Conservation (phyloP, 2,888 invertebrate species). For the Drosophila rubida region DNA sequence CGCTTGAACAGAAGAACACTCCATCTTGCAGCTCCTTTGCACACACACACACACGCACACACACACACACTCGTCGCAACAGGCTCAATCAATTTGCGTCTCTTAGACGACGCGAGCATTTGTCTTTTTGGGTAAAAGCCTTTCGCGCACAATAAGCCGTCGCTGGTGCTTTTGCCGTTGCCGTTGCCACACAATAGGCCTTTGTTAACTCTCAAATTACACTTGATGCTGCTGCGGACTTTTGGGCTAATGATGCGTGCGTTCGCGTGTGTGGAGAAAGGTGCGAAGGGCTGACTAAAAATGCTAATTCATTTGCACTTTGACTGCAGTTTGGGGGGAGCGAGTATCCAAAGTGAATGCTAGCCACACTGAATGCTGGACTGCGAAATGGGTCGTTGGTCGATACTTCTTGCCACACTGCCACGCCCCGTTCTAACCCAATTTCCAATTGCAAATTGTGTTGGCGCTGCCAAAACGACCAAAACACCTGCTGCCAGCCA, state of each 20-base stretch:
- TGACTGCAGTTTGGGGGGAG: slow-evolving; percentile 37
- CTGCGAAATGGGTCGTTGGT: slow-evolving; percentile 46
- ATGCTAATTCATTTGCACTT: slow-evolving; percentile 79
- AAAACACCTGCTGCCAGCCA: slow-evolving; percentile 58
- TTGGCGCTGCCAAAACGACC: slow-evolving; percentile 9
- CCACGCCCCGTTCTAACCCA: slow-evolving; percentile 64
- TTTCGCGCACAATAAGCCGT: slow-evolving; percentile 41
- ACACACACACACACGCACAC: no score
- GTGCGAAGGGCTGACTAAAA: slow-evolving; percentile 43
- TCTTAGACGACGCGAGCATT: slow-evolving; percentile 57
- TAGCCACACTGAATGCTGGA: slow-evolving; percentile 1
- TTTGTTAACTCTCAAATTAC: slow-evolving; percentile 75
- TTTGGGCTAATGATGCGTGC: slow-evolving; percentile 75
- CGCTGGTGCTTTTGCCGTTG: background rate
- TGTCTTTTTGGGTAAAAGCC: slow-evolving; percentile 54
- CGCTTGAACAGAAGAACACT: background rate
- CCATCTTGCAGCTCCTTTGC: background rate
- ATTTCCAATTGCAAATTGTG: slow-evolving; percentile 42
- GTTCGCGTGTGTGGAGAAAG: slow-evolving; percentile 11
- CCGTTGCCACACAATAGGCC: slow-evolving; percentile 61
- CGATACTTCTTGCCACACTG: slow-evolving; percentile 42
- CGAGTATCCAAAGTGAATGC: slow-evolving; percentile 60
- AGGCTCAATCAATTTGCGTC: slow-evolving; percentile 74
- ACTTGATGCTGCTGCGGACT: slow-evolving; percentile 65
- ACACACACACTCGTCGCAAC: no score